phyloP scores from a whole-genome alignment of 2,797 vertebrate species.

The Moxostoma hubbsi region DNA sequence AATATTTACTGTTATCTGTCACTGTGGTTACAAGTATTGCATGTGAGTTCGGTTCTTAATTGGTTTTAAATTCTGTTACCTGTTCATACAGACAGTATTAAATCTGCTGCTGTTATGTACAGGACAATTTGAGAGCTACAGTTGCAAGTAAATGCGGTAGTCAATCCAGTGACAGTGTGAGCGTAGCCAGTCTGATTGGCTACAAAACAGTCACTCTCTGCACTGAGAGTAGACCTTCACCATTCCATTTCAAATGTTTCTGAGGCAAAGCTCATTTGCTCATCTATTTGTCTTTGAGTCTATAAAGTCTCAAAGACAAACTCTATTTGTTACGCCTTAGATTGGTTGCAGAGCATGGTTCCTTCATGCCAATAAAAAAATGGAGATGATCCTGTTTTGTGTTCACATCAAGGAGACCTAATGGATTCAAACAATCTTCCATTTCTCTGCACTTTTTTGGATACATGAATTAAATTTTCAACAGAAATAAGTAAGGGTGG shows the following conservation, averaged over 20 bases:
- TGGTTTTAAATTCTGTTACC: no score
- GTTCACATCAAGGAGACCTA: constrained; percentile 47
- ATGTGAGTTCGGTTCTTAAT: no score
- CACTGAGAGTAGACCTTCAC: neutral
- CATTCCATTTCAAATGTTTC: constrained; percentile 5
- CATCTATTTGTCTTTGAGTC: constrained; percentile 49
- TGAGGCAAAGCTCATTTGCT: constrained; percentile 49
- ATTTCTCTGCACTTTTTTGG: constrained; percentile 35
- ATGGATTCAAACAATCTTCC: constrained; percentile 53
- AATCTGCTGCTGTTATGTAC: no score
- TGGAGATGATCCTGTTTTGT: constrained; percentile 52
- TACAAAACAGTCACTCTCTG: neutral
- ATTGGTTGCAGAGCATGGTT: constrained; percentile 51
- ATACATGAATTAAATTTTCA: constrained; percentile 40
- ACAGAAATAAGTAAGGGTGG: neutral
- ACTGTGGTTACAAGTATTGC: no score
- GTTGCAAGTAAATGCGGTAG: no score
- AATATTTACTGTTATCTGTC: no score
- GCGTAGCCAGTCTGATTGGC: neutral
- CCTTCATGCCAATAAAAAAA: constrained; percentile 29
- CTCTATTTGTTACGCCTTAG: constrained; percentile 46
- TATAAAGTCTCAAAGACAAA: constrained; percentile 22
- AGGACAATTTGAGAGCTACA: no score
- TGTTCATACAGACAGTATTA: no score
- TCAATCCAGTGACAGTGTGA: no score